phyloP scores from a whole-genome alignment of 1,140 invertebrate species.

The Micrasema longulum region DNA sequence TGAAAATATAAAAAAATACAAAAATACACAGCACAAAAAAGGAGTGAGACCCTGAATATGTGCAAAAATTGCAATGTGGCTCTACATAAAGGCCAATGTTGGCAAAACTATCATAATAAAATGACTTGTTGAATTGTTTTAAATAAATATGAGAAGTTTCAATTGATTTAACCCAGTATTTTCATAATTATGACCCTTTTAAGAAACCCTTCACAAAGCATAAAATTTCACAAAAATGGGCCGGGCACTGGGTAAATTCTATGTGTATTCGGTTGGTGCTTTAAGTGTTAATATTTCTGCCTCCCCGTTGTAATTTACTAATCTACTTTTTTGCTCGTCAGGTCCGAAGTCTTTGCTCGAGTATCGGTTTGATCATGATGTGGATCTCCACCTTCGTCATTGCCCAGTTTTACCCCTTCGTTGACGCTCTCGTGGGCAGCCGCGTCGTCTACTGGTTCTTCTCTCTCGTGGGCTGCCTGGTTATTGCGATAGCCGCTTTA shows the following conservation, averaged over 20 bases:
- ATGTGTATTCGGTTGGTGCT: too few relatives aligned
- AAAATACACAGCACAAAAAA: too few relatives aligned
- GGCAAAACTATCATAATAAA: too few relatives aligned
- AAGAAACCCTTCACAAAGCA: neutral
- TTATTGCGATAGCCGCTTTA: neutral
- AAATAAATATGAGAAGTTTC: too few relatives aligned
- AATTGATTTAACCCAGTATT: too few relatives aligned
- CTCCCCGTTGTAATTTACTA: neutral
- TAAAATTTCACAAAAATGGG: neutral
- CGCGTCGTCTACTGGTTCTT: constrained; percentile 15
- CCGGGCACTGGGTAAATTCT: neutral
- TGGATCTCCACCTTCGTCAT: constrained; percentile 14
- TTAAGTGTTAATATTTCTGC: neutral
- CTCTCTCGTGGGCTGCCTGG: neutral
- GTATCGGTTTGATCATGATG: constrained; percentile 4
- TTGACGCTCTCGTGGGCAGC: neutral
- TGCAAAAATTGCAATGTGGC: too few relatives aligned
- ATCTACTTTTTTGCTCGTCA: neutral
- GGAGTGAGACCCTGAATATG: too few relatives aligned
- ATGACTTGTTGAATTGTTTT: too few relatives aligned
- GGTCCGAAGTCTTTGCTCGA: constrained; percentile 13
- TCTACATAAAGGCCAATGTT: too few relatives aligned
- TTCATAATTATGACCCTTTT: too few relatives aligned
- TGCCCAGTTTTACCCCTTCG: neutral
- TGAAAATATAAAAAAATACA: too few relatives aligned